Evolutionary conservation across 2,797 vertebrate species (phyloP), one percentile per base, ranked within the genome.

Genomic region (Hybognathus amarus): DNA sequence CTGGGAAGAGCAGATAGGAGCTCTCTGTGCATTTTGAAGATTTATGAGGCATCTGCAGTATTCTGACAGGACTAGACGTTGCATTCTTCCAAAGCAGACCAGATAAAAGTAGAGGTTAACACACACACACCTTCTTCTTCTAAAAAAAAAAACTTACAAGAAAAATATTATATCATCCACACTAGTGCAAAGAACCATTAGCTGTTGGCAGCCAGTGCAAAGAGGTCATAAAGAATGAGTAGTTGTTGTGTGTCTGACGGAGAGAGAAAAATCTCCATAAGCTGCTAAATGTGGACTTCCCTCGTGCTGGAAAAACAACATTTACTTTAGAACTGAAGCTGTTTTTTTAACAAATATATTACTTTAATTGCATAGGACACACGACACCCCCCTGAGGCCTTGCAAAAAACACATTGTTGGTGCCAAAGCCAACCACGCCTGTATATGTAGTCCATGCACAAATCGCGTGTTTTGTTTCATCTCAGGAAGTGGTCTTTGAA

Each of bases 331-430:
- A 88, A 85, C 89, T 71, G 85, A 90, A 88, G 90, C 81, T 94
- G 93, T 95, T 94, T 92, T 92, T 94, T 87, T 92, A 94, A 92
- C 89, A 92, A 94, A 92, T 92, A 92, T 84, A 92, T 91, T 89
- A 90, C 88, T 92, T 92, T 92, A 91, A 94, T 92, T 93, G 91
- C 88, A 90, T 86, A 45, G 86, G 92, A 91, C 87, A 93, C 87
- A 82, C 45, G 87, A 93, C 85, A 84, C 89, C 78, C 90, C 92
- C 90, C 11, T 10, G 89, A 92, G 90, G 92, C 80, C 83, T 80
- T 90, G 92, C 88, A 91, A 90, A 91, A 87, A 85, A 86, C 77
- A 88, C 40, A 76, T 87, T 88, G 84, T 82, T 76, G 74, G 89
- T 85, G 92, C 86, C 85, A 89, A 87, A 86, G 77, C 85, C 76